Conservation (phyloP, 2,888 invertebrate species). For the Lithodes maja region DNA sequence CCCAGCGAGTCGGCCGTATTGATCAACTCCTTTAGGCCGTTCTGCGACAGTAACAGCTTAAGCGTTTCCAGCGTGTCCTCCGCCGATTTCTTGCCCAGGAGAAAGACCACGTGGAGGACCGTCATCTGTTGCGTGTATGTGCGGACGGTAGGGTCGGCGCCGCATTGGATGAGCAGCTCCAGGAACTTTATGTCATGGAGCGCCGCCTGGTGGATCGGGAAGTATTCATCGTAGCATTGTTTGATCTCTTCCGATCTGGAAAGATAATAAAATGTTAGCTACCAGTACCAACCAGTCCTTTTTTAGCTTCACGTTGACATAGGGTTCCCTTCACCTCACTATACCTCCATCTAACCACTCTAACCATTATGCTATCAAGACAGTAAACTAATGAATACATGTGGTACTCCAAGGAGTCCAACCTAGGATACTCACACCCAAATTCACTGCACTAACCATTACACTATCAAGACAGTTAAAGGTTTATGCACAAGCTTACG, state of each 20-base stretch:
- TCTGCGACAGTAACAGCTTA: constrained; percentile 80
- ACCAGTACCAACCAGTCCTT: background rate
- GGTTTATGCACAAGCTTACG: no score
- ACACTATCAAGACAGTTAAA: no score
- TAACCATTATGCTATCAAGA: no score
- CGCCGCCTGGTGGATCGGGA: constrained; percentile 85
- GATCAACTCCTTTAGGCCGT: constrained; percentile 83
- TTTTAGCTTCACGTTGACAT: no score
- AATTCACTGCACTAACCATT: no score
- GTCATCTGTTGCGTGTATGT: constrained; percentile 84
- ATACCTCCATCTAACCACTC: no score
- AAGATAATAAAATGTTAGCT: background rate
- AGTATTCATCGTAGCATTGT: constrained; percentile 84
- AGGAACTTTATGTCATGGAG: constrained; percentile 83
- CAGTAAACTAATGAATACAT: no score
- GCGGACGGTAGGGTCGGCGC: constrained; percentile 83
- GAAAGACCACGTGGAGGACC: constrained; percentile 76
- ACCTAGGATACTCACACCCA: no score
- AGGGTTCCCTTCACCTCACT: no score
- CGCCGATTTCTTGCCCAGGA: constrained; percentile 82
- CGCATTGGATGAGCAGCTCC: constrained; percentile 77
- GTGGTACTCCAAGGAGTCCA: no score
- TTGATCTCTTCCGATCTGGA: constrained; percentile 81
- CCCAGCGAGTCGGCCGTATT: constrained; percentile 84
- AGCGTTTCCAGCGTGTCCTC: constrained; percentile 83